Percentiles rank a stretch among this genome's conserved stretches.
Evolutionary conservation across 2,888 invertebrate genomes (phyloP).

Genomic region (Eupithecia subumbrata): DNA sequence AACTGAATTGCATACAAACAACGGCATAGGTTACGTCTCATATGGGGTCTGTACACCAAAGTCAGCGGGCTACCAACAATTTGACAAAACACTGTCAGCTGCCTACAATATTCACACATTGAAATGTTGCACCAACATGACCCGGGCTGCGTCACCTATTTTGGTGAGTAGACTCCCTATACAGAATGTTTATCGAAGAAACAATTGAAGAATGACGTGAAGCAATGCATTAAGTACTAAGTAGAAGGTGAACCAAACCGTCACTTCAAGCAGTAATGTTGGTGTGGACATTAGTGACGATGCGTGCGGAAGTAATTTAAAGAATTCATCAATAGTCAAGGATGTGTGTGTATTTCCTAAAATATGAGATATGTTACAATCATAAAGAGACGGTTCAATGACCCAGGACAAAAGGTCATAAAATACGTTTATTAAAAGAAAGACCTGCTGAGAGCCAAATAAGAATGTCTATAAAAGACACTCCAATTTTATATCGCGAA

Average conservation of each 20-base stretch:
- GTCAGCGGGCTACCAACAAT: neutral
- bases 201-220: neutral
- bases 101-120: neutral
- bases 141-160: neutral
- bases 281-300: neutral
- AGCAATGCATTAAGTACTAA: neutral
- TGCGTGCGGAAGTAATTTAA: neutral
- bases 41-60: neutral
- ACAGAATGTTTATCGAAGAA: neutral
- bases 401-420: slow-evolving; percentile 38
- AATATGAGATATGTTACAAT: neutral
- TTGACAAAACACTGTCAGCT: neutral
- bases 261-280: neutral
- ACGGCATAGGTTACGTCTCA: neutral
- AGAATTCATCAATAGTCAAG: neutral
- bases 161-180: neutral
- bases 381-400: neutral
- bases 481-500: slow-evolving; percentile 35
- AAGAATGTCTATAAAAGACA: slow-evolving; percentile 39
- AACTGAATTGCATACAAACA: neutral
- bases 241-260: neutral
- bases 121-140: neutral
- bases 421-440: slow-evolving; percentile 39
- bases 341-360: neutral
- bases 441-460: slow-evolving; percentile 43